Evolutionary conservation across 2,113 vertebrate species (phyloP).

Genomic region (Phodopus roborovskii): DNA sequence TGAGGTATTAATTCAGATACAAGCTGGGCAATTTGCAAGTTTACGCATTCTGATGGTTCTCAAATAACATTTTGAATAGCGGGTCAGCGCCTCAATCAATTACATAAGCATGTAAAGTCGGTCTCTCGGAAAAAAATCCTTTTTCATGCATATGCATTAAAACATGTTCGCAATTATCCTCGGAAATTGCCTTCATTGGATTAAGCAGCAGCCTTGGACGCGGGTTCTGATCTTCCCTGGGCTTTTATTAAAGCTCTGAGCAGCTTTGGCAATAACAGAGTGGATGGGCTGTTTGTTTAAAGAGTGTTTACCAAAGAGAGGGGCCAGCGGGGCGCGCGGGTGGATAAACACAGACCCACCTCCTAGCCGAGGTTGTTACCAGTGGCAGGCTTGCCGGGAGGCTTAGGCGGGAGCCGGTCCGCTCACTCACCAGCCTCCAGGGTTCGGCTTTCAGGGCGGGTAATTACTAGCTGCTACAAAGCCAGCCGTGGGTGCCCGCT

Average conservation of each 20-base stretch:
- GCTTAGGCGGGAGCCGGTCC: neutral
- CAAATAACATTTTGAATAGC: conserved; percentile 99
- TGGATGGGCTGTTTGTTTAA: conserved; percentile 86
- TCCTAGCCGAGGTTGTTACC: conserved; percentile 53
- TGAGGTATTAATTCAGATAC: conserved; percentile 99
- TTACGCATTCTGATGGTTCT: conserved; percentile 99
- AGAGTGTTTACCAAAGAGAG: conserved; percentile 85
- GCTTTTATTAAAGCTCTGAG: conserved; percentile 88
- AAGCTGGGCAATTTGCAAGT: conserved; percentile 99
- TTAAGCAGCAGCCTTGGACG: conserved; percentile 93
- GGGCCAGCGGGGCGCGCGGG: conserved; percentile 36
- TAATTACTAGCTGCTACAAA: conserved; percentile 76
- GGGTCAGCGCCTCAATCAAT: conserved; percentile 99
- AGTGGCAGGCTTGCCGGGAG: conserved; percentile 20
- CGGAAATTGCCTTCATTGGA: conserved; percentile 99
- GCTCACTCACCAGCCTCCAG: conserved; percentile 3
- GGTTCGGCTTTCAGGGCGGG: conserved; percentile 55
- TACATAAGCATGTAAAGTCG: conserved; percentile 96
- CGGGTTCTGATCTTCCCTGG: conserved; percentile 87
- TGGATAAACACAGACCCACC: conserved; percentile 77
- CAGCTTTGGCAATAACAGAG: conserved; percentile 83
- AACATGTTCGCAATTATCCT: conserved; percentile 99
- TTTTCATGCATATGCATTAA: conserved; percentile 99
- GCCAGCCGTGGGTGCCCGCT: conserved; percentile 62
- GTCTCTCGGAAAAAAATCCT: conserved; percentile 94